Evolutionary conservation across 92 coral and sea anemone species (phyloP), one percentile per base, ranked within the genome.

Genomic region (Epizoanthus fatuus): DNA sequence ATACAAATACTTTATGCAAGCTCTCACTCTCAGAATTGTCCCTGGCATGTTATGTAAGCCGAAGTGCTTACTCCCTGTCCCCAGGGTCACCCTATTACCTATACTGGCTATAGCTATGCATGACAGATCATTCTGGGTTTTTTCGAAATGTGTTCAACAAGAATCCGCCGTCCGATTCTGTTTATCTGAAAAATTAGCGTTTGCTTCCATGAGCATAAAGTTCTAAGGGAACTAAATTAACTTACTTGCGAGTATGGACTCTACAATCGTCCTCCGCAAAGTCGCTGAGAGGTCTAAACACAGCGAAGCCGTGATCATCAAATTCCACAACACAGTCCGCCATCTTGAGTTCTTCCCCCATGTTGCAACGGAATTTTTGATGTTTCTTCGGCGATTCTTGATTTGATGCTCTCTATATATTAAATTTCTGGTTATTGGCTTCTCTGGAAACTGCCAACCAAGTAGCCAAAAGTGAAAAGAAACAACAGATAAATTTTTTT

Each of bases 271-370:
- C 56, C 70, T 59, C 82, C 5, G 40, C 70, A 60, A 19, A 59
- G 5, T 59, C 56, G 15, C 82, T 77, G 25, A 60, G 45, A 2
- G 69, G 70, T 4, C 56, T 39, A 60, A 77, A 77, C 40, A 77
- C 70, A 1, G 82, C 82, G 49, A 77, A 77, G 1, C 42, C 70
- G 38, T 77, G 70, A 4, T 77, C 70, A 17, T 77, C 82, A 25
- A 59, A 77, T 2, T 60, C 70, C 39, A 77, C 44, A 40, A 77
- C 68, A 60, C 35, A 40, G 17, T 77, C 82, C 17, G 82, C 82
- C 57, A 77, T 77, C 70, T 77, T 58, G 25, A 4, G 17, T 59
- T 77, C 69, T 40, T 29, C 82, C 3, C 63, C 82, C 82, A 77
- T 77, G 39, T 8, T 77, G 40, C 20, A 35, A 35, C 16, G 6